Conservation (phyloP, 1,140 invertebrate species). For the Drosophila tropicalis region DNA sequence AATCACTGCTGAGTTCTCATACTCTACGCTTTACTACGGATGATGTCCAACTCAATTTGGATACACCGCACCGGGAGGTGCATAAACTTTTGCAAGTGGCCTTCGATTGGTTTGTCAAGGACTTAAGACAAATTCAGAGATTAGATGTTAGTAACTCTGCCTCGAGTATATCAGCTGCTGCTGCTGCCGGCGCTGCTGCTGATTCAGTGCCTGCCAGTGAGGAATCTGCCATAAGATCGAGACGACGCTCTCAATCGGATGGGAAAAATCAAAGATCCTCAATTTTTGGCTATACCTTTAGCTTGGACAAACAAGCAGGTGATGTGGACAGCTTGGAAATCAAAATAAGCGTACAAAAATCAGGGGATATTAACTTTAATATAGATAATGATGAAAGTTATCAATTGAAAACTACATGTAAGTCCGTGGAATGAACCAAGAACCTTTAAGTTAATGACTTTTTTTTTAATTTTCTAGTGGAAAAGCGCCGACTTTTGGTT, state of each 20-base stretch:
- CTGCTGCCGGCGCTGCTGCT: constrained; percentile 18
- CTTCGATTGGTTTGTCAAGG: constrained; percentile 74
- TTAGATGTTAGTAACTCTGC: constrained; percentile 42
- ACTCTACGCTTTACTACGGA: constrained; percentile 73
- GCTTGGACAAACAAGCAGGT: constrained; percentile 46
- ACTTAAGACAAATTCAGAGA: constrained; percentile 72
- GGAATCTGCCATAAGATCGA: constrained; percentile 29
- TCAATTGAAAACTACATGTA: constrained; percentile 85
- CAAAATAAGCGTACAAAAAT: constrained; percentile 84
- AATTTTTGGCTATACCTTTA: constrained; percentile 60
- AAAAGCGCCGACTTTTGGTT: constrained; percentile 84
- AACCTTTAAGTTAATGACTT: background rate
- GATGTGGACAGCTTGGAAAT: constrained; percentile 84
- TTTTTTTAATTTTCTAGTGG: constrained; percentile 55
- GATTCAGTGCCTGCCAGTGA: constrained; percentile 24
- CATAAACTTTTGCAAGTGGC: constrained; percentile 64
- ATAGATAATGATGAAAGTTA: constrained; percentile 91
- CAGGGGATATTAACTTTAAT: constrained; percentile 84
- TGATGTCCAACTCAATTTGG: constrained; percentile 64
- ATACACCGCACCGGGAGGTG: constrained; percentile 69
- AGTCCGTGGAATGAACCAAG: constrained; percentile 35
- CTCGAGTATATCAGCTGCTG: constrained; percentile 9
- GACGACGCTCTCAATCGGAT: constrained; percentile 18
- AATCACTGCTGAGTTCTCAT: constrained; percentile 65
- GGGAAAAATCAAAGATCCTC: constrained; percentile 19